Conservation (phyloP, 2,113 vertebrate species). For the Aix galericulata region DNA sequence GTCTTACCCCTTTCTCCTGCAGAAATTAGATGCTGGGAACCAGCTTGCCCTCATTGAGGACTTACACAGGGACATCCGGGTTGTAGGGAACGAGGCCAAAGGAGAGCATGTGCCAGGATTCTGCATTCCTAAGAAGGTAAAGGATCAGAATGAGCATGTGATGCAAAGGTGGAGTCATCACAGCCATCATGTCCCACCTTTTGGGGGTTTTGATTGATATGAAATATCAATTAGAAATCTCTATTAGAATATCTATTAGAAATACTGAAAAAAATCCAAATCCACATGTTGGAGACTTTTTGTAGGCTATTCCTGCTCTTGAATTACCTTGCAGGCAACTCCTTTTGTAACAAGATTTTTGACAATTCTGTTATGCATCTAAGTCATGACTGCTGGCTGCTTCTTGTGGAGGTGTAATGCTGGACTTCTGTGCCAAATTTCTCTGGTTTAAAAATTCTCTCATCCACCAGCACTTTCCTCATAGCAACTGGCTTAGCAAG, state of each 20-base stretch:
- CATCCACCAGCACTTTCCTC: slow-evolving; percentile 38
- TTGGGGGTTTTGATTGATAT: not conserved
- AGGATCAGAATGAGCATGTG: not conserved
- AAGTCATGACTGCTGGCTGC: slow-evolving; percentile 1
- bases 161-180: not conserved
- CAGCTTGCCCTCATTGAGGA: slow-evolving; percentile 96
- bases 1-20: not conserved
- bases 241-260: not conserved
- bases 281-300: not conserved
- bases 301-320: not conserved
- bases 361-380: not conserved
- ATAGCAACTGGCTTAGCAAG: slow-evolving; percentile 57
- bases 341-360: not conserved
- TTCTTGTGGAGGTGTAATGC: slow-evolving; percentile 18
- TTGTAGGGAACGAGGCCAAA: slow-evolving; percentile 87
- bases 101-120: slow-evolving; percentile 94
- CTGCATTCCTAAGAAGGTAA: slow-evolving; percentile 97
- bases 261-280: not conserved
- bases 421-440: slow-evolving; percentile 47
- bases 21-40: slow-evolving; percentile 95
- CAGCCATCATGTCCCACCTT: not conserved
- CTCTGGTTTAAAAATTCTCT: slow-evolving; percentile 56
- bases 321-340: not conserved
- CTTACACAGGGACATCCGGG: slow-evolving; percentile 91
- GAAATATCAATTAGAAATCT: no score